A percentile compares a stretch with the other conserved stretches of the same genome.
Evolutionary conservation across 2,888 invertebrate genomes (phyloP).

Genomic region (Hydroisotoma schaefferi): DNA sequence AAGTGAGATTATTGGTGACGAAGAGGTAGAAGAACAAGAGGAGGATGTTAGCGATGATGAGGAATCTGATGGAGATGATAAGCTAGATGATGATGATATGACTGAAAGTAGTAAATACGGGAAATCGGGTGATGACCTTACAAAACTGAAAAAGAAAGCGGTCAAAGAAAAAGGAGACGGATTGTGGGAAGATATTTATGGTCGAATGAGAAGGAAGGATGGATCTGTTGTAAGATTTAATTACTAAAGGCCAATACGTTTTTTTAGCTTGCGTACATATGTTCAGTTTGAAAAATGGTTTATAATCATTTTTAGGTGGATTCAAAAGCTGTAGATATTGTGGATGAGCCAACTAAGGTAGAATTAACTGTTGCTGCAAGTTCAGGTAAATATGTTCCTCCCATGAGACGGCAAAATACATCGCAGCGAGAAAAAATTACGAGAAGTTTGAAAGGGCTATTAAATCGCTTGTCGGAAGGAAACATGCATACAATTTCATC

Average conservation of each 20-base stretch:
- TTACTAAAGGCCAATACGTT: neutral
- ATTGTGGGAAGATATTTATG: slow-evolving; percentile 91
- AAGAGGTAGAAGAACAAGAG: slow-evolving; percentile 50
- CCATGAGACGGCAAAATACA: slow-evolving; percentile 66
- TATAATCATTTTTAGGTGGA: no score
- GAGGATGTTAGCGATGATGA: slow-evolving; percentile 37
- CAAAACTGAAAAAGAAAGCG: slow-evolving; percentile 36
- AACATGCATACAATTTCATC: slow-evolving; percentile 80
- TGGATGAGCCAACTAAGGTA: no score
- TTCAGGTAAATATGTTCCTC: slow-evolving; percentile 72
- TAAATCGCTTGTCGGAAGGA: slow-evolving; percentile 81
- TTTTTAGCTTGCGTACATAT: no score
- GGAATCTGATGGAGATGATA: slow-evolving; percentile 27
- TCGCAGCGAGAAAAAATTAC: slow-evolving; percentile 63
- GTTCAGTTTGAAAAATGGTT: no score
- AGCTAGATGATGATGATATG: slow-evolving; percentile 39
- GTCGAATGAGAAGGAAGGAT: slow-evolving; percentile 72
- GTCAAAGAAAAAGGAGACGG: slow-evolving; percentile 48
- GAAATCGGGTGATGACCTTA: slow-evolving; percentile 38
- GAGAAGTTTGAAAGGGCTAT: slow-evolving; percentile 78
- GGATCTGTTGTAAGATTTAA: slow-evolving; percentile 65
- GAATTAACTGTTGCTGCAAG: no score
- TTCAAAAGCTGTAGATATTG: no score
- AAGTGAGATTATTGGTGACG: slow-evolving; percentile 38
- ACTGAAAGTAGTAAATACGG: slow-evolving; percentile 35